phyloP scores from a whole-genome alignment of 2,113 vertebrate genomes.

The Alethe castanea region DNA sequence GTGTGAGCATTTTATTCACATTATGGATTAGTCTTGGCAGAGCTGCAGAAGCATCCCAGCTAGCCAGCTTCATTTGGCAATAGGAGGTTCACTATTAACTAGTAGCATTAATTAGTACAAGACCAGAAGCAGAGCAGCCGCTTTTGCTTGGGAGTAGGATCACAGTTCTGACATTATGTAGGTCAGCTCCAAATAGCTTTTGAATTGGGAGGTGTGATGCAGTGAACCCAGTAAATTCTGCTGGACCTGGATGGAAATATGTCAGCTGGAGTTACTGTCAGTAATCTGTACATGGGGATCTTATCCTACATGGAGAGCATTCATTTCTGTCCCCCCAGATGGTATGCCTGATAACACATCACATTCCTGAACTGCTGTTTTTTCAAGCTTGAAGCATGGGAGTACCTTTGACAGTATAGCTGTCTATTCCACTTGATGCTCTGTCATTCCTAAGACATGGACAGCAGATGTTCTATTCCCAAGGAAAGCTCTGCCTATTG shows the following conservation, averaged over 20 bases:
- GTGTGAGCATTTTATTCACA: neutral
- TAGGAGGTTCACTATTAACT: neutral
- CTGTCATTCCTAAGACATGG: neutral
- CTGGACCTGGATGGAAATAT: neutral
- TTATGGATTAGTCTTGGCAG: neutral
- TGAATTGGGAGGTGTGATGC: neutral
- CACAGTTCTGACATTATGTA: neutral
- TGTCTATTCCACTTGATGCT: slow-evolving; percentile 13
- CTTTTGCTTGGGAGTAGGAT: neutral
- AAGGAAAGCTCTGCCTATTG: neutral
- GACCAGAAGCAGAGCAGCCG: neutral
- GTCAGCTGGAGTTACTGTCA: slow-evolving; percentile 20
- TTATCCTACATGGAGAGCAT: neutral
- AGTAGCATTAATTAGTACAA: neutral
- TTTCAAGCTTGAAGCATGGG: neutral
- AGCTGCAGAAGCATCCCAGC: neutral
- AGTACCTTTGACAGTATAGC: neutral
- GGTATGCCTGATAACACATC: neutral
- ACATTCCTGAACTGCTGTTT: neutral
- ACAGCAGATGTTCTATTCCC: neutral
- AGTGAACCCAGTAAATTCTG: neutral
- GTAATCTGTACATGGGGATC: neutral
- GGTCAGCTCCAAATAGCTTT: neutral
- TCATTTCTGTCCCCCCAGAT: neutral
- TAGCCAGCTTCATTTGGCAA: neutral